phyloP scores from a whole-genome alignment of 2,888 invertebrate genomes.

The Apodemia hepburni region DNA sequence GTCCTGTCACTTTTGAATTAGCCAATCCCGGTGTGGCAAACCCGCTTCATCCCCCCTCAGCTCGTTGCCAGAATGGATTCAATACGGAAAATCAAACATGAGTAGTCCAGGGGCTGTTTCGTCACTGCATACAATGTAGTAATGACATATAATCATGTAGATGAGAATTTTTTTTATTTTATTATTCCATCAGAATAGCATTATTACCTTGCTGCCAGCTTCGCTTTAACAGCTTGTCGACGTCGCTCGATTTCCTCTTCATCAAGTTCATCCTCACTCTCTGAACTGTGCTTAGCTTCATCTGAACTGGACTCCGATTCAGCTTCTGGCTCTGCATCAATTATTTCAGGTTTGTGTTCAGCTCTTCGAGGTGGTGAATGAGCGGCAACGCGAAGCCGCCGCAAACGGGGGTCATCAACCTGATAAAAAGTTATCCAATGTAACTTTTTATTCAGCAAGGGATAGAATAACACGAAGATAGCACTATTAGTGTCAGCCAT shows the following conservation, averaged over 20 bases:
- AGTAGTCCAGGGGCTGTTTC: too few species aligned
- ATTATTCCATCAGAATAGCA: not conserved
- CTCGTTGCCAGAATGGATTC: too few species aligned
- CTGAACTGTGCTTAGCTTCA: conserved; percentile 69
- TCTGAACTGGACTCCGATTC: conserved; percentile 69
- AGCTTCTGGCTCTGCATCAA: conserved; percentile 63
- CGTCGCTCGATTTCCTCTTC: conserved; percentile 92
- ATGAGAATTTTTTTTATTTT: not conserved
- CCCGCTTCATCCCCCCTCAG: too few species aligned
- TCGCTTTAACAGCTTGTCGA: conserved; percentile 79
- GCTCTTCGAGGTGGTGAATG: conserved; percentile 75
- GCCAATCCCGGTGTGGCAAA: too few species aligned
- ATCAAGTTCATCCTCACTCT: conserved; percentile 91
- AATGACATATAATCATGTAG: too few species aligned
- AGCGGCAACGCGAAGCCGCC: conserved; percentile 81
- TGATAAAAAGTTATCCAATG: conserved; percentile 37
- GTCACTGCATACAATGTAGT: too few species aligned
- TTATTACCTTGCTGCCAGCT: conserved; percentile 63
- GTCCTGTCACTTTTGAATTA: too few species aligned
- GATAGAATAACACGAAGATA: too few species aligned
- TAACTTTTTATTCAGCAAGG: too few species aligned
- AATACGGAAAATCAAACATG: too few species aligned
- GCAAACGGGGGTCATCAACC: conserved; percentile 91
- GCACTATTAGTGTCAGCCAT: too few species aligned
- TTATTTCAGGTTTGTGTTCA: conserved; percentile 76